Percentiles rank a stretch among this genome's conserved stretches.
Evolutionary conservation across 2,888 invertebrate genomes (phyloP).

Genomic region (Dysmachus trigonus): DNA sequence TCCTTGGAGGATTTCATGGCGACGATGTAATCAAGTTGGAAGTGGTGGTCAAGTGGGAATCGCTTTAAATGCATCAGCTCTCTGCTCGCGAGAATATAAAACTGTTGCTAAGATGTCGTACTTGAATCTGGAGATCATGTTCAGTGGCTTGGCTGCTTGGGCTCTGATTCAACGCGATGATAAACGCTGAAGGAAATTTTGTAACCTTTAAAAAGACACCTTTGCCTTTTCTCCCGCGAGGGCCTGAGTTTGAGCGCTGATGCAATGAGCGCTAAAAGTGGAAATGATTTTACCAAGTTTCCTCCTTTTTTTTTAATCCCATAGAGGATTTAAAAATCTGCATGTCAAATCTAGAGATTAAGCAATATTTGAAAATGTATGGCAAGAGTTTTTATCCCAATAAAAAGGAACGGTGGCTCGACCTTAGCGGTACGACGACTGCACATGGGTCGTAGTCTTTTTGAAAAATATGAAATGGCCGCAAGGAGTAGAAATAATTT

Average conservation of each 20-base stretch:
- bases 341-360: no score
- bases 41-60: constrained; percentile 28
- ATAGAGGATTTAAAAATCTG: not conserved
- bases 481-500: no score
- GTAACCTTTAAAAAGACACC: constrained; percentile 2
- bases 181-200: constrained; percentile 15
- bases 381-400: no score
- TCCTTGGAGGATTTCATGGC: constrained; percentile 22
- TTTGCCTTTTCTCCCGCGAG: not conserved
- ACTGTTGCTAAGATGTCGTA: constrained; percentile 6
- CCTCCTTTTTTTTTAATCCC: not conserved
- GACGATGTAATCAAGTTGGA: constrained; percentile 22
- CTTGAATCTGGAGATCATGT: constrained; percentile 26
- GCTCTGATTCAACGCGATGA: not conserved
- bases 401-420: no score
- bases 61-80: not conserved
- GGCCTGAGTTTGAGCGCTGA: not conserved
- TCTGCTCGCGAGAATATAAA: not conserved
- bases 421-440: no score
- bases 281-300: not conserved
- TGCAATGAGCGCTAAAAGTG: not conserved
- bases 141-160: not conserved
- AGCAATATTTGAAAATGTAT: no score
- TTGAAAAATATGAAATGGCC: no score
- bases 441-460: no score